Base-by-base conservation (phyloP, 2,113 vertebrate genomes). In the Vulpes vulpes region DNA sequence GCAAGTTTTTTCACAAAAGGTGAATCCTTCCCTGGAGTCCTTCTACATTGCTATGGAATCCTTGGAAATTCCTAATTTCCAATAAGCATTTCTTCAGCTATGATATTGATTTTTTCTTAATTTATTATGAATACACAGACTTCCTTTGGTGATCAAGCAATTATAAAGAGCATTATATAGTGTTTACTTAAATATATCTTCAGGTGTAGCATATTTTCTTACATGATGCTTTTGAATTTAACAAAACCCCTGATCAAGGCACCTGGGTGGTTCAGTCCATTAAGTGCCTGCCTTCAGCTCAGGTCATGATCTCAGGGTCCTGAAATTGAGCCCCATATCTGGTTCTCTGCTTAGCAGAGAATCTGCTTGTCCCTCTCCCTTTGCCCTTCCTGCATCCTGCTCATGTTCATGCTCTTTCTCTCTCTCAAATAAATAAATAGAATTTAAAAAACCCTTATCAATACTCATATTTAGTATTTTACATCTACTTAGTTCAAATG, bases 41-140 rank as follows among this genome's bases (percentile, higher is more conserved):
- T 67, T 89, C 71, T 91, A 51, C 51, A 35, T 57, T 57, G 67
- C 60, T 89, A 2, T 25, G 23, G 38, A 62, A 87, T 89, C 82
- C 71, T 95, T 92, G 82, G 83, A 93, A 87, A 19, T 92, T 93
- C 73, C 27, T 73, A 65, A 85, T 82, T 78, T 85, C n/a, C 60
- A 55, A 55, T 78, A 81, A 95, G 4, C 27, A 57, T 90, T 73
- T 87, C 78, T 65, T 95, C 22, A 89, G 59, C 15, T 51, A 43
- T 20, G 51, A 23, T 89, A 38, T 89, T 73, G 30, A 38, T 73
- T 80, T 74, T 74, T 78, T 85, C 53, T 81, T 59, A 49, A 94
- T 92, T 53, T 94, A n/a, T 27, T 22, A 74, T 5, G 35, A 74
- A 65, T 25, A 67, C 4, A 55, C 19, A 57, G 16, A 89, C 80